These are phyloP conservation scores for Amphipoea lucens DNA, from an alignment of 2,888 invertebrate genomes.

Conservation along the genomic window DNA sequence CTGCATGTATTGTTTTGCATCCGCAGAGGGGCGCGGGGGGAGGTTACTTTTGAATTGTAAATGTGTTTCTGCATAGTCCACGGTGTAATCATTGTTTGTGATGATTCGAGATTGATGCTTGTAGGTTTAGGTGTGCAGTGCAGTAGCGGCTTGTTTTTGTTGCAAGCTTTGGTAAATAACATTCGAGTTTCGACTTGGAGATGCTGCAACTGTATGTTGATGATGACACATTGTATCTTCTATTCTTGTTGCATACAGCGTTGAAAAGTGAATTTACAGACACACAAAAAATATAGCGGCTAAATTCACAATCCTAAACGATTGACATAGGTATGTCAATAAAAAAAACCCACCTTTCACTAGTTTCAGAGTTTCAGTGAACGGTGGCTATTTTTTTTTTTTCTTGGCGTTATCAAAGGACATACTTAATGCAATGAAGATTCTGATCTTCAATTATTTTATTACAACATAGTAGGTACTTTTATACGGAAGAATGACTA, in stretches of 20 bases:
- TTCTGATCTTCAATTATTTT: not conserved
- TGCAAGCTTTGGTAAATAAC: constrained; percentile 9
- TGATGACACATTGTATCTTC: not conserved
- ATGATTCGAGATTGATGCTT: constrained; percentile 56
- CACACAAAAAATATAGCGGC: too few species aligned
- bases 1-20: constrained; percentile 63
- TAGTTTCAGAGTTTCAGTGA: too few species aligned
- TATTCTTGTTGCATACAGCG: not conserved
- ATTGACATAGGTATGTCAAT: not conserved
- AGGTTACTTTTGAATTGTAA: constrained; percentile 68
- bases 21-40: constrained; percentile 13
- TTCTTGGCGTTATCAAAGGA: not conserved
- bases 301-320: not conserved
- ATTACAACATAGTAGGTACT: not conserved
- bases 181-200: not conserved
- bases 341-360: too few species aligned
- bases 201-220: not conserved
- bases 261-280: not conserved
- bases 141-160: not conserved
- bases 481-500: not conserved
- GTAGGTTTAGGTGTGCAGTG: constrained; percentile 17
- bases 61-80: constrained; percentile 64
- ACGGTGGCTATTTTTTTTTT: not conserved
- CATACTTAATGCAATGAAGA: not conserved
- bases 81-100: constrained; percentile 60